Percentiles rank a stretch among this genome's conserved stretches.
Conservation (phyloP, 1,140 invertebrate genomes). For the Hycleus cichorii region DNA sequence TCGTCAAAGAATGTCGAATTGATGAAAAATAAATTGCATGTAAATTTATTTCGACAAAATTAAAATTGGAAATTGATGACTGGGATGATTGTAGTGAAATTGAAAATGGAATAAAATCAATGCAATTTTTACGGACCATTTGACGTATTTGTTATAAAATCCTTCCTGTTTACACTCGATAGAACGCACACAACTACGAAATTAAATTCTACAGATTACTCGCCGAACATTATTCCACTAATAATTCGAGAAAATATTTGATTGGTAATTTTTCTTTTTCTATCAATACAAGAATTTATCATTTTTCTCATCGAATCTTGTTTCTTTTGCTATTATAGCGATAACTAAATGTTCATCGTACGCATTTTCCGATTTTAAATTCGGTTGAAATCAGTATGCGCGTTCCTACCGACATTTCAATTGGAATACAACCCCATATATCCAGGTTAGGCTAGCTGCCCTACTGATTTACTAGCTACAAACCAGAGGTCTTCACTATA, state of each 20-base stretch:
- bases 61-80: constrained; percentile 26
- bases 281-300: background rate
- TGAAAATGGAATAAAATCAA: constrained; percentile 15
- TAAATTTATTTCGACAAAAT: constrained; percentile 23
- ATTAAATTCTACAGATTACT: constrained; percentile 22
- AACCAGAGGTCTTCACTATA: constrained; percentile 28
- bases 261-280: background rate
- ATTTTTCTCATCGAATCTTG: too few relatives aligned
- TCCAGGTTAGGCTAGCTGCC: constrained; percentile 21
- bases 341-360: too few relatives aligned
- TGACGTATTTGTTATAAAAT: constrained; percentile 19
- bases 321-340: too few relatives aligned
- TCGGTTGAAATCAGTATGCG: background rate
- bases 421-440: constrained; percentile 23
- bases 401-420: constrained; percentile 24
- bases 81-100: constrained; percentile 5
- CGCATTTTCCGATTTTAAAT: background rate
- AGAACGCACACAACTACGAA: constrained; percentile 19
- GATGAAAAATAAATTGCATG: constrained; percentile 13
- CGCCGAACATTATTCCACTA: constrained; percentile 4
- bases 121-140: constrained; percentile 28
- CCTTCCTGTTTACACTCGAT: constrained; percentile 25
- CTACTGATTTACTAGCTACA: constrained; percentile 23
- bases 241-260: constrained; percentile 9
- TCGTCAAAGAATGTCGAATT: too few relatives aligned